Conservation (phyloP, 2,888 invertebrate genomes). For the Harpalus rubripes region DNA sequence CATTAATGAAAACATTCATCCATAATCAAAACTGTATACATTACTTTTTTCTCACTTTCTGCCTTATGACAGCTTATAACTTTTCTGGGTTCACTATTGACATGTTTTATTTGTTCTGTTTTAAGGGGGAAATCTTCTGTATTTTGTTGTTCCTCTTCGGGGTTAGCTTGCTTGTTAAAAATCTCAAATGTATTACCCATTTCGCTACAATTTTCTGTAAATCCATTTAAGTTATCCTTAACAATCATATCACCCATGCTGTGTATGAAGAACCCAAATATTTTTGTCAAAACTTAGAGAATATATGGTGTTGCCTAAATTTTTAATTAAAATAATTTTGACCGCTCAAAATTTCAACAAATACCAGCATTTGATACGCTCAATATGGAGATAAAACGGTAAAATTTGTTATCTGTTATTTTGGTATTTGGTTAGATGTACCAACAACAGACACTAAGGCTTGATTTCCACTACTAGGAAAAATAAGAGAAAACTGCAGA, state of each 20-base stretch:
- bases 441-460: constrained; percentile 56
- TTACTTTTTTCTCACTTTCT: constrained; percentile 48
- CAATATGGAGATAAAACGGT: constrained; percentile 63
- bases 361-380: constrained; percentile 52
- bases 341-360: constrained; percentile 56
- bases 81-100: constrained; percentile 38
- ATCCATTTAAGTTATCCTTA: constrained; percentile 60
- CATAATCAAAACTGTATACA: constrained; percentile 31
- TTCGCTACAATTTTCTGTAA: constrained; percentile 60
- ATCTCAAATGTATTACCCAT: constrained; percentile 58
- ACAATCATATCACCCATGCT: constrained; percentile 60
- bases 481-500: constrained; percentile 44
- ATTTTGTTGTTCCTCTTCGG: constrained; percentile 25
- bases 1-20: neutral
- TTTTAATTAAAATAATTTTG: constrained; percentile 44
- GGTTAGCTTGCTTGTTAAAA: constrained; percentile 38
- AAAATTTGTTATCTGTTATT: constrained; percentile 65
- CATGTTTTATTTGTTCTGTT: constrained; percentile 39
- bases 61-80: constrained; percentile 44
- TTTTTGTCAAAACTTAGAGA: constrained; percentile 34
- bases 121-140: constrained; percentile 18
- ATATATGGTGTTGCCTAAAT: constrained; percentile 35
- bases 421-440: constrained; percentile 61
- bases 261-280: constrained; percentile 44
- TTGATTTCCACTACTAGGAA: constrained; percentile 55